Percentiles rank a stretch among this genome's conserved stretches.
phyloP scores from a whole-genome alignment of 2,888 invertebrate genomes.

The Augiades crinisus region DNA sequence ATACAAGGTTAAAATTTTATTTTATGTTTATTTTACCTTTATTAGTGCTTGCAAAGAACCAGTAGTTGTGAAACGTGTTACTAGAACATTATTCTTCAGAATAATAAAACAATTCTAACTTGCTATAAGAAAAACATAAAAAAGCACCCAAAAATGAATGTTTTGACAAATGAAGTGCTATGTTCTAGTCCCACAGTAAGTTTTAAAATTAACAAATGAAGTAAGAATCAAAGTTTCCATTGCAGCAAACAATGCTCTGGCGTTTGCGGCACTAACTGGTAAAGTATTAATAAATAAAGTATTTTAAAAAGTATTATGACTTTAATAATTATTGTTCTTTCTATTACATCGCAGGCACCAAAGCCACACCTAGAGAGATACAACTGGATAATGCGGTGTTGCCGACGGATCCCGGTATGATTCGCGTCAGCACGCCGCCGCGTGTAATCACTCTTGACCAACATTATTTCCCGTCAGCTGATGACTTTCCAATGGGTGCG shows the following conservation, averaged over 20 bases:
- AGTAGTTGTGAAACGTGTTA: slow-evolving; percentile 1
- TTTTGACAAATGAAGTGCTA: neutral
- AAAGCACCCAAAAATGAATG: neutral
- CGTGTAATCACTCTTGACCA: slow-evolving; percentile 92
- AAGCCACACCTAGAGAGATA: slow-evolving; percentile 93
- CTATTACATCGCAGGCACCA: slow-evolving; percentile 80
- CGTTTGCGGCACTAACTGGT: slow-evolving; percentile 20
- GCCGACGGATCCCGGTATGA: slow-evolving; percentile 85
- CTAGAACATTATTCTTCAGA: slow-evolving; percentile 7
- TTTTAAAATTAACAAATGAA: slow-evolving; percentile 18
- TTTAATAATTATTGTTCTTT: neutral
- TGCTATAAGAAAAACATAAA: neutral
- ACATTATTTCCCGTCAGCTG: slow-evolving; percentile 89
- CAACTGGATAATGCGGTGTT: slow-evolving; percentile 91
- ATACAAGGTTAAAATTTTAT: no score
- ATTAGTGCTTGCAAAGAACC: neutral
- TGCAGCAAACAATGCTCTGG: slow-evolving; percentile 24
- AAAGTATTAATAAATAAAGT: slow-evolving; percentile 10
- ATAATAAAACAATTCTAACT: neutral
- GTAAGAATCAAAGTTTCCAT: slow-evolving; percentile 21
- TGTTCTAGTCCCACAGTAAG: slow-evolving; percentile 16
- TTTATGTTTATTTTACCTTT: no score
- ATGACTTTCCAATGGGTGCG: slow-evolving; percentile 65
- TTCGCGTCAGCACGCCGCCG: slow-evolving; percentile 94
- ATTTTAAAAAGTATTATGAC: neutral